Conservation (phyloP, 2,797 vertebrate species). For the Hipposideros larvatus region DNA sequence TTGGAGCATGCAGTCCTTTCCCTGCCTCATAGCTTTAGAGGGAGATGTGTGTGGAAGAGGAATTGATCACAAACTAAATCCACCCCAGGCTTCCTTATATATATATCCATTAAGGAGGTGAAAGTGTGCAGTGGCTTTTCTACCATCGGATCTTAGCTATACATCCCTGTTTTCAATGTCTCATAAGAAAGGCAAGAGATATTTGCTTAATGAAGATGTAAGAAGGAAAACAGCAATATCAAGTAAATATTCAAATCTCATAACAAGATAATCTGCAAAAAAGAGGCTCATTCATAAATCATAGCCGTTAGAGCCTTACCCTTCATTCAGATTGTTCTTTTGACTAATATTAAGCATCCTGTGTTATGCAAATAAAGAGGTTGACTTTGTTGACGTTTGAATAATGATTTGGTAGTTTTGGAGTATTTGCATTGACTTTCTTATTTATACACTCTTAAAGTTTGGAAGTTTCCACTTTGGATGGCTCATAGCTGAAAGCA, state of each 20-base stretch:
- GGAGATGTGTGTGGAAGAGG: background rate
- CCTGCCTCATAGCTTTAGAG: slow-evolving; percentile 19
- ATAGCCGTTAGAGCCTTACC: background rate
- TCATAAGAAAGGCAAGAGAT: background rate
- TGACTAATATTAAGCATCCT: slow-evolving; percentile 13
- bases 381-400: background rate
- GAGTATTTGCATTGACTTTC: background rate
- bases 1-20: background rate
- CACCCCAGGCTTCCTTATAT: background rate
- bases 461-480: background rate
- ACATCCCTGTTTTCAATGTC: background rate
- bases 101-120: background rate
- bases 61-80: slow-evolving; percentile 53
- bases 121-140: slow-evolving; percentile 13
- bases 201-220: background rate
- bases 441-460: background rate
- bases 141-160: background rate
- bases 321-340: background rate
- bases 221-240: background rate
- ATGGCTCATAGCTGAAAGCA: background rate
- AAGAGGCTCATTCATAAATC: background rate
- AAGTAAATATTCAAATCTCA: background rate
- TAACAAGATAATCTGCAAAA: background rate
- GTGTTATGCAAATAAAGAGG: background rate
- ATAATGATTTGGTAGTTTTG: background rate